Conservation (phyloP, 2,888 invertebrate species). For the Sclerodermus sp. region DNA sequence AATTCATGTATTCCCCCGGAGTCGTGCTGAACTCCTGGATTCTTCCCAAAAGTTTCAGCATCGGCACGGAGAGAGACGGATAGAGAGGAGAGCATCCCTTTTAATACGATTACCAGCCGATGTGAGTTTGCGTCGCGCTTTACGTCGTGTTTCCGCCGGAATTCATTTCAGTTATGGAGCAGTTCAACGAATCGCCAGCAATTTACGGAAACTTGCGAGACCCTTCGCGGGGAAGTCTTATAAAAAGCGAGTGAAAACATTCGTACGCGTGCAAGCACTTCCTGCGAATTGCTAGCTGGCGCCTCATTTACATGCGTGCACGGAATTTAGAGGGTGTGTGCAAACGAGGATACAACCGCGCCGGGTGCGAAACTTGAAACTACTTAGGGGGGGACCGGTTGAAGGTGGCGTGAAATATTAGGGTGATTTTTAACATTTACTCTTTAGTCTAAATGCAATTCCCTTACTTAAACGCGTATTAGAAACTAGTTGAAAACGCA, state of each 20-base stretch:
- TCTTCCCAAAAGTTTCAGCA: conserved; percentile 16
- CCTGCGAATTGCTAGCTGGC: conserved; percentile 18
- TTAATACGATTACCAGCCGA: conserved; percentile 34
- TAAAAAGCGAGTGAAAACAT: conserved; percentile 25
- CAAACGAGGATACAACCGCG: no score
- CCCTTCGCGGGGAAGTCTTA: conserved; percentile 10
- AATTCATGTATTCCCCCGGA: no score
- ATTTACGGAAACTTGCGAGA: conserved; percentile 27
- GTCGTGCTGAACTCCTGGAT: background rate
- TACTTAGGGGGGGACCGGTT: no score
- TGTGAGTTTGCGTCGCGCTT: conserved; percentile 29
- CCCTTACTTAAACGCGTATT: no score
- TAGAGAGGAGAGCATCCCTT: conserved; percentile 12
- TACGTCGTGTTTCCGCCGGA: conserved; percentile 19
- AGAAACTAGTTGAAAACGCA: no score
- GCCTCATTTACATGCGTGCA: conserved; percentile 17
- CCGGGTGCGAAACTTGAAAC: no score
- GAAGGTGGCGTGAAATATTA: background rate
- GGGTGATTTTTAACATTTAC: background rate
- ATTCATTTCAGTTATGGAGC: conserved; percentile 38
- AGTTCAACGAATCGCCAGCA: conserved; percentile 33
- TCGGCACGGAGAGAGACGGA: conserved; percentile 17
- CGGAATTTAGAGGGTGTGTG: no score
- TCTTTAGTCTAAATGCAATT: no score
- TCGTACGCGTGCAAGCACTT: conserved; percentile 16